Evolutionary conservation across 2,888 invertebrate species (phyloP), one percentile per base, ranked within the genome.

Genomic region (Caenorhabditis sinica): DNA sequence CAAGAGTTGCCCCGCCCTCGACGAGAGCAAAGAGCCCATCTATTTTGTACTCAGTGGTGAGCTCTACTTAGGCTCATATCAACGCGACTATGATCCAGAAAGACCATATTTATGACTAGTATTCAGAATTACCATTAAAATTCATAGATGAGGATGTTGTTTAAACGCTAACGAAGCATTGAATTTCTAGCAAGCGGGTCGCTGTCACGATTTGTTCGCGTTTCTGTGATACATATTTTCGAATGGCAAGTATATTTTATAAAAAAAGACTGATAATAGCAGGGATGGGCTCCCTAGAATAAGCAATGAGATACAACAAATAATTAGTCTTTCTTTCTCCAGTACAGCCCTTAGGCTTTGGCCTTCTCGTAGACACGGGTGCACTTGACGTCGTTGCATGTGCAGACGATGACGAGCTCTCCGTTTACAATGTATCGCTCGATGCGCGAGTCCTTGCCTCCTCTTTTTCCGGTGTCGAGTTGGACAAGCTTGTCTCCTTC

Each of bases 401-500:
- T 73, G 84, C 88, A 86, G 53, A 81, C 90, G 77, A 91, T 90
- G 76, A 86, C 60, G 53, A 91, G 89, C 63, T 90, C 89, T 80
- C 88, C 89, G 65, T 74, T 86, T 65, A 89, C 87, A 75, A 91
- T 82, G 83, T 73, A 89, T 23, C 91, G 86, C 81, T 86, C 88
- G 83, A 91, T 86, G 33, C 75, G 77, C 20, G 90, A 90, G 83
- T 90, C 88, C 86, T 90, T 90, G 51, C 90, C 91, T 43, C 88
- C 87, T 43, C 66, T 71, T 74, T 88, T 87, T 61, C 87, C 88
- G 65, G 83, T 88, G 83, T 89, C 90, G 61, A 66, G 61, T 81
- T 92, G 91, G 58, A 92, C 81, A 51, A 92, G 89, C 73, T 89
- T 89, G 73, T 88, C 89, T 66, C 86, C 84, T 68, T 91, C 90